Percentiles rank a stretch among this genome's conserved stretches.
phyloP scores from a whole-genome alignment of 2,888 invertebrate species.

The Drosophila conformis region DNA sequence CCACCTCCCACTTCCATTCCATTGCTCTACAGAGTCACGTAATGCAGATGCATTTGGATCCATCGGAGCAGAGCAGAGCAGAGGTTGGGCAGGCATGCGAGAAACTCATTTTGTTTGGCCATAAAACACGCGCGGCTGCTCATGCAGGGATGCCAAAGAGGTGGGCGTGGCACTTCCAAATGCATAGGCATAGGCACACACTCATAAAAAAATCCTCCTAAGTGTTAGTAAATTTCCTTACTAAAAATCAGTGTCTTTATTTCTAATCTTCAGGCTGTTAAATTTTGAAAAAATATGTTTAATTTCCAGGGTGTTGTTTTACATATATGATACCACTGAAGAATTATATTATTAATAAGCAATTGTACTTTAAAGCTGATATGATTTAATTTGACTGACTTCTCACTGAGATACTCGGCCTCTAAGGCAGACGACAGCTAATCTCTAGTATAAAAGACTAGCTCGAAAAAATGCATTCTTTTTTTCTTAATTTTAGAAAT shows the following conservation, averaged over 20 bases:
- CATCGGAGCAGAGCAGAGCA: constrained; percentile 14
- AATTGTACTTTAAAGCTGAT: not conserved
- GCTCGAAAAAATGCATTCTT: too few relatives aligned
- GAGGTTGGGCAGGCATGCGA: constrained; percentile 68
- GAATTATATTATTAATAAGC: not conserved
- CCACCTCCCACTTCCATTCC: not conserved
- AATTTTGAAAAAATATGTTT: not conserved
- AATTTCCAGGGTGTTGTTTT: not conserved
- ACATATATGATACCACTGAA: too few relatives aligned
- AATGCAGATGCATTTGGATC: constrained; percentile 64
- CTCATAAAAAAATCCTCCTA: not conserved
- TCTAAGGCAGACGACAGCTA: too few relatives aligned
- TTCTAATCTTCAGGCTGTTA: accelerated
- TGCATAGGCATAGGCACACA: constrained; percentile 56
- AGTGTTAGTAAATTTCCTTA: not conserved
- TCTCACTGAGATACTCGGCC: too few relatives aligned
- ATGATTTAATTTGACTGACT: too few relatives aligned
- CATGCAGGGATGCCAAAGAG: constrained; percentile 51
- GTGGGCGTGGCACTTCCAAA: constrained; percentile 33
- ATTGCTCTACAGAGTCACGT: not conserved
- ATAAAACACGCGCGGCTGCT: constrained; percentile 70
- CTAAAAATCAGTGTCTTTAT: too few relatives aligned
- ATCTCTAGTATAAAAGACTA: too few relatives aligned
- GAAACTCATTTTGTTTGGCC: constrained; percentile 77
- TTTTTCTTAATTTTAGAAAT: too few relatives aligned